Conservation (phyloP, 2,113 vertebrate species). For the Manacus vitellinus region DNA sequence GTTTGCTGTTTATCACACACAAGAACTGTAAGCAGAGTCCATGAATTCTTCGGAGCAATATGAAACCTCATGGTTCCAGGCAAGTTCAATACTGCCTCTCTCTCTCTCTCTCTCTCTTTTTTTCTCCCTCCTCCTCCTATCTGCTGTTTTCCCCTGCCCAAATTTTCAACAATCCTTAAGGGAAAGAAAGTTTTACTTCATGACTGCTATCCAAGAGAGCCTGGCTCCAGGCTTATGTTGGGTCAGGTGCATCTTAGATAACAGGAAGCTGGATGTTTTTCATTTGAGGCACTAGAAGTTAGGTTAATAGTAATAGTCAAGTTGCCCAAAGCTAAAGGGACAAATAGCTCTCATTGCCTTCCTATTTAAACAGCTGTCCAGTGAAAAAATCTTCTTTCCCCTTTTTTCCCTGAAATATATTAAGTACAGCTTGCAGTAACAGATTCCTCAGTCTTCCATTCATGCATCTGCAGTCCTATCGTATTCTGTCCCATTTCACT, state of each 20-base stretch:
- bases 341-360: neutral
- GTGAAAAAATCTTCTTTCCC: neutral
- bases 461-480: neutral
- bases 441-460: neutral
- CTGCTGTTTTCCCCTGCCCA: neutral
- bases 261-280: neutral
- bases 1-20: slow-evolving; percentile 21
- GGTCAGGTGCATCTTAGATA: neutral
- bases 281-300: slow-evolving; percentile 42
- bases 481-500: neutral
- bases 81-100: neutral
- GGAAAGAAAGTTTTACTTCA: neutral
- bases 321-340: slow-evolving; percentile 33
- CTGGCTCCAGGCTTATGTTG: neutral
- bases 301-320: slow-evolving; percentile 16
- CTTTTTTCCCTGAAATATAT: slow-evolving; percentile 15
- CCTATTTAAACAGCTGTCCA: neutral
- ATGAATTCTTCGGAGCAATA: slow-evolving; percentile 27
- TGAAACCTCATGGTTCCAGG: neutral
- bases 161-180: neutral
- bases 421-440: neutral
- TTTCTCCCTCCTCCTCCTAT: neutral
- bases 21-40: slow-evolving; percentile 42
- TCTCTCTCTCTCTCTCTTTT: neutral
- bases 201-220: neutral